A percentile compares a stretch with the other conserved stretches of the same genome.
Conservation (phyloP, 1,140 invertebrate species). For the Sycophaga agraensis region DNA sequence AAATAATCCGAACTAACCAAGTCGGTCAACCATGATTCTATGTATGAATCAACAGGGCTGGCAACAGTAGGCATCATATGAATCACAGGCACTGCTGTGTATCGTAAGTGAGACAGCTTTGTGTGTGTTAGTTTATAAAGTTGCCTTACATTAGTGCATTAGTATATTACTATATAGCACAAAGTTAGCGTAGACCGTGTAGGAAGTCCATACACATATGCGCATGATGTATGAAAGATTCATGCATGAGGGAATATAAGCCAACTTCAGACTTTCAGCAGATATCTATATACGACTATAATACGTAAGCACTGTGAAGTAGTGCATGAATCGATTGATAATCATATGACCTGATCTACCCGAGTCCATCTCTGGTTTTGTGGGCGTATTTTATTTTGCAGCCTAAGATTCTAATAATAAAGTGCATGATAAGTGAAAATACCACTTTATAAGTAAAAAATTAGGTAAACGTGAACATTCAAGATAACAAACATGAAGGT, state of each 20-base stretch:
- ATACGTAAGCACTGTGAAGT: not conserved
- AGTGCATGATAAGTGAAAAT: not conserved
- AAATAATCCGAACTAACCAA: slow-evolving; percentile 55
- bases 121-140: too few species aligned
- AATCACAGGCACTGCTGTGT: slow-evolving; percentile 14
- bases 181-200: too few species aligned
- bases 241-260: too few species aligned
- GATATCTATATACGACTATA: too few species aligned
- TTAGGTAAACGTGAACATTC: too few species aligned
- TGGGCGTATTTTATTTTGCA: not conserved
- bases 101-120: too few species aligned
- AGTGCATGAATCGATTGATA: slow-evolving; percentile 5
- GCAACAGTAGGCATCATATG: slow-evolving; percentile 47
- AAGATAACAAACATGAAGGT: slow-evolving; percentile 66
- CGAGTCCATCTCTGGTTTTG: not conserved
- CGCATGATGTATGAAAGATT: too few species aligned
- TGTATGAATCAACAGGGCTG: slow-evolving; percentile 51
- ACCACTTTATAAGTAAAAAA: too few species aligned
- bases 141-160: too few species aligned
- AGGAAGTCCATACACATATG: too few species aligned
- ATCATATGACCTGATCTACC: slow-evolving; percentile 29
- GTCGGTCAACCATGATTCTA: slow-evolving; percentile 61
- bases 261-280: too few species aligned
- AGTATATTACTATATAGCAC: too few species aligned
- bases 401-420: not conserved